phyloP scores from a whole-genome alignment of 2,888 invertebrate genomes.

The Psococerastis gibbosa region DNA sequence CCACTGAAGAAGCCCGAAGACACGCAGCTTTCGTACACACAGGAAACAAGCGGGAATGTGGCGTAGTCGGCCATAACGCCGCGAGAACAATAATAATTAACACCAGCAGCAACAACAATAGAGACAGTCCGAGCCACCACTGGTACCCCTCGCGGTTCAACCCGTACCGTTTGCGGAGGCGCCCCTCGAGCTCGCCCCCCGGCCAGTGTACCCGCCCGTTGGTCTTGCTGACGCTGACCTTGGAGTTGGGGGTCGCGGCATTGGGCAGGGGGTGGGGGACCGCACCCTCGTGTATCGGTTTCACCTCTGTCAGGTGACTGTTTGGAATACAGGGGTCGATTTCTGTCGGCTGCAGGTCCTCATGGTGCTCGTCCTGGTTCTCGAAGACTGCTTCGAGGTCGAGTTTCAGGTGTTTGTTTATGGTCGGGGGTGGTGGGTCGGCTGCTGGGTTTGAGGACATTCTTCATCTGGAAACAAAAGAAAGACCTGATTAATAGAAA shows the following conservation, averaged over 20 bases:
- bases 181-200: slow-evolving; percentile 1
- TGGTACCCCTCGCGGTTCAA: slow-evolving; percentile 5
- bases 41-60: slow-evolving; percentile 25
- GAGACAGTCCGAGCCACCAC: slow-evolving; percentile 14
- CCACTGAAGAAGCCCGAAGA: slow-evolving; percentile 31
- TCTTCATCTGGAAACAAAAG: not conserved
- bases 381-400: not conserved
- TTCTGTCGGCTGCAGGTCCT: slow-evolving; percentile 5
- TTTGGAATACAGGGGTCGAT: not conserved
- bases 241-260: slow-evolving; percentile 1
- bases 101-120: slow-evolving; percentile 25
- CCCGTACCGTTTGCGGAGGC: not conserved
- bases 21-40: slow-evolving; percentile 30
- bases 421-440: no score
- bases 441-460: no score
- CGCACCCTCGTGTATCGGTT: not conserved
- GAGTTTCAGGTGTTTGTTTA: not conserved
- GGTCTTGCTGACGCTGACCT: not conserved
- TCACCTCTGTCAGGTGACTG: not conserved
- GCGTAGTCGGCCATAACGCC: slow-evolving; percentile 28
- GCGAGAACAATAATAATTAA: slow-evolving; percentile 28
- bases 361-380: not conserved
- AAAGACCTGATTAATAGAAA: no score
- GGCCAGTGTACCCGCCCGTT: not conserved
- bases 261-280: slow-evolving; percentile 1